Conservation (phyloP, 1,140 invertebrate genomes). For the Laupala kohalensis region DNA sequence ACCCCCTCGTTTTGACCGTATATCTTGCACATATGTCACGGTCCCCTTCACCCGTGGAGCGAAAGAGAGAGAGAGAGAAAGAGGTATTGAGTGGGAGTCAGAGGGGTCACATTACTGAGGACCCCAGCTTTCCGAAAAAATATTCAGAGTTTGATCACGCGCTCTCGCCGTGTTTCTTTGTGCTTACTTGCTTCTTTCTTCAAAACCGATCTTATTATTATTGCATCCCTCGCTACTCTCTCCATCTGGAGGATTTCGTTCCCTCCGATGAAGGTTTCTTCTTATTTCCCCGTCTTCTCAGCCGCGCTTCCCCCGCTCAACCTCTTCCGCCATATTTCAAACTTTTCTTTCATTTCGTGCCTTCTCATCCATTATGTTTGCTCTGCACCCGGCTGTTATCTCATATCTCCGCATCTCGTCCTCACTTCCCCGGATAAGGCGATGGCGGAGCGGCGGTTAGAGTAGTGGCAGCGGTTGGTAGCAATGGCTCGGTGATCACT, state of each 20-base stretch:
- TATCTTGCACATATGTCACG: neutral
- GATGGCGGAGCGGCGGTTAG: no score
- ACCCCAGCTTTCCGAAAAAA: neutral
- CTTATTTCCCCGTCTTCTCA: neutral
- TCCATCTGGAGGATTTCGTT: neutral
- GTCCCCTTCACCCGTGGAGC: no score
- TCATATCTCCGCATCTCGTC: neutral
- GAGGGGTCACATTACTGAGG: neutral
- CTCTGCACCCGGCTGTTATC: neutral
- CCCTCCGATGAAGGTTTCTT: neutral
- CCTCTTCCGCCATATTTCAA: neutral
- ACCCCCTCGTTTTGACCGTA: neutral
- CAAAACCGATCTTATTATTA: neutral
- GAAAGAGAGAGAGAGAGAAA: no score
- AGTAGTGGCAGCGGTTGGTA: no score
- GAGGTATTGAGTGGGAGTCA: no score
- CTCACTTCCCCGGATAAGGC: no score
- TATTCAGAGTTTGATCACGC: neutral
- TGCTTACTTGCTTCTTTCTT: neutral
- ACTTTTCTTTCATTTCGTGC: neutral
- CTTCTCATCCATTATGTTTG: neutral
- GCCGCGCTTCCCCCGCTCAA: neutral
- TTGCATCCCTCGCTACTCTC: neutral
- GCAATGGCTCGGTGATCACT: no score
- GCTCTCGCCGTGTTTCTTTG: neutral